phyloP scores from a whole-genome alignment of 2,888 invertebrate genomes.

The Drosophila hamatofila region DNA sequence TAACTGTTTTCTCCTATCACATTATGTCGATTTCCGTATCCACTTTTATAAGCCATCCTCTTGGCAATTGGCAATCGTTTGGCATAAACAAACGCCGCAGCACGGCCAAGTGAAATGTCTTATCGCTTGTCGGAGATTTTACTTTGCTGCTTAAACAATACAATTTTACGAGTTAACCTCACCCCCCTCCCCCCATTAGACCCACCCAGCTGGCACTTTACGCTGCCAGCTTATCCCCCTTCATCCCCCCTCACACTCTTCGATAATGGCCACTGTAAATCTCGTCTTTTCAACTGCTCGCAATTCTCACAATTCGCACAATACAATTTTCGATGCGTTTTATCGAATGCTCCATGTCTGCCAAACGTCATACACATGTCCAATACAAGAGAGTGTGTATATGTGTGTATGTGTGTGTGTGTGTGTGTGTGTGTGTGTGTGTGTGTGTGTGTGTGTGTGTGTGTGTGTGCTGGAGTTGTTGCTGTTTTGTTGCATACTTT shows the following conservation, averaged over 20 bases:
- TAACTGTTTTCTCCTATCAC: not conserved
- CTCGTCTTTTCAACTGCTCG: conserved; percentile 69
- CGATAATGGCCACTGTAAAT: conserved; percentile 66
- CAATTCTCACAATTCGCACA: conserved; percentile 68
- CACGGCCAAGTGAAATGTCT: conserved; percentile 54
- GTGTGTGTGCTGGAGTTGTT: conserved; percentile 34
- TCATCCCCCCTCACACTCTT: not conserved
- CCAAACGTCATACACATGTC: conserved; percentile 75
- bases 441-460: conserved; percentile 11
- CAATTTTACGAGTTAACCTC: conserved; percentile 44
- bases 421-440: conserved; percentile 7
- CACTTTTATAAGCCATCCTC: conserved; percentile 25
- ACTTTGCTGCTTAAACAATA: conserved; percentile 65
- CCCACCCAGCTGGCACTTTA: not conserved
- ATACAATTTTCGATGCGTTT: conserved; percentile 75
- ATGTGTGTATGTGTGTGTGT: conserved; percentile 11
- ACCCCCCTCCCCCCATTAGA: not conserved
- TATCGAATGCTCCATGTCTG: conserved; percentile 67
- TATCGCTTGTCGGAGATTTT: conserved; percentile 52
- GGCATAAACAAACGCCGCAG: conserved; percentile 49
- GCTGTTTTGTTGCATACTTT: conserved; percentile 75
- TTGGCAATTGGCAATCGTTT: conserved; percentile 22
- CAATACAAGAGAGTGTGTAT: conserved; percentile 2
- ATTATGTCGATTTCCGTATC: conserved; percentile 15
- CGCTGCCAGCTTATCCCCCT: not conserved